Evolutionary conservation across 2,797 vertebrate genomes (phyloP), one percentile per base, ranked within the genome.

Genomic region (Sebastiscus albofasciatus): DNA sequence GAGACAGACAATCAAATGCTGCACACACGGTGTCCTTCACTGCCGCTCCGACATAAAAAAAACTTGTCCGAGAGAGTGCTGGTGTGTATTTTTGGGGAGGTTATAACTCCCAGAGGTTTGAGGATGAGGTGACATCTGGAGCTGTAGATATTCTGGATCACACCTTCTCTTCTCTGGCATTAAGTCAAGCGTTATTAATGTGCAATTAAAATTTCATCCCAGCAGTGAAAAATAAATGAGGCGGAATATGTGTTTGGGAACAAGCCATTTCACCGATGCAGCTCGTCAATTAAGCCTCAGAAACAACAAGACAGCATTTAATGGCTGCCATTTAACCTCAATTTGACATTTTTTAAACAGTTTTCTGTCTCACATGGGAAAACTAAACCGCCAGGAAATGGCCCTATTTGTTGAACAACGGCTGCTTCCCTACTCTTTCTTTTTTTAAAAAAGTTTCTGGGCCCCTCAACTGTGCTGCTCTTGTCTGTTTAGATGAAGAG

Each of bases 171-270:
- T n/a, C 70, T 83, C 73, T 11, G 75, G 81, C 78, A 83, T 83
- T 78, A 85, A 92, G 80, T 92, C 90, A 84, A 94, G 84, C 62
- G 65, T 94, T 93, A 94, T 94, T 94, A 95, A 94, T 92, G 89
- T 84, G 76, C 87, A 89, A 94, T 96, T 93, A 95, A 95, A 95
- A 80, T 93, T 95, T 90, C 36, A 95, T 90, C 86, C 88, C 83
- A 33, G 76, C 62, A 22, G 87, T 94, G 86, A 95, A 95, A 94
- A 91, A 95, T 95, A 85, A 92, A 95, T 92, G 85, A 93, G 85
- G 84, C 39, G 26, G 84, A 92, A 90, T 91, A 74, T 83, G 80
- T 92, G 87, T 90, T 90, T 86, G 77, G 84, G 81, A 94, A 79
- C 68, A 77, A 90, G 75, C 80, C 64, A 81, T 91, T 92, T 89